Percentiles rank a stretch among this genome's conserved stretches.
phyloP scores from a whole-genome alignment of 2,113 vertebrate genomes.

The Coptodon rendalli region DNA sequence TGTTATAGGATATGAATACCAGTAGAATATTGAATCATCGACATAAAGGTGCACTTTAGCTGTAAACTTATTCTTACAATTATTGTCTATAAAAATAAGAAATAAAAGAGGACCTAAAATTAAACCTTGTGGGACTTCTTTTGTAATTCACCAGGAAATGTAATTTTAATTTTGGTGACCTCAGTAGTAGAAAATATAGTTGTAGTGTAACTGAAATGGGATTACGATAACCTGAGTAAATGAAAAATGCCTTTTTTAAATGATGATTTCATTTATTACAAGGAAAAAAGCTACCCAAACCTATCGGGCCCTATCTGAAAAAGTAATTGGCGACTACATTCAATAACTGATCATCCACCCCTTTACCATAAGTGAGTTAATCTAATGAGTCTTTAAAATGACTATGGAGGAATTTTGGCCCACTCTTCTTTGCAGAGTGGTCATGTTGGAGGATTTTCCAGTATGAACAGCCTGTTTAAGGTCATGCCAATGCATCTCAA shows the following conservation, averaged over 20 bases:
- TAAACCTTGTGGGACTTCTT: neutral
- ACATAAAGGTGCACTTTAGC: neutral
- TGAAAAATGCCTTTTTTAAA: neutral
- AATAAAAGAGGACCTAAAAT: neutral
- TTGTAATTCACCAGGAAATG: neutral
- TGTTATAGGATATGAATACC: neutral
- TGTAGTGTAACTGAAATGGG: neutral
- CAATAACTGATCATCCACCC: neutral
- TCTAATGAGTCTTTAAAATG: neutral
- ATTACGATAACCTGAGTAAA: accelerated
- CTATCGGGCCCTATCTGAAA: neutral
- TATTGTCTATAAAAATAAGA: neutral
- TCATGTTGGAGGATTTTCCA: neutral
- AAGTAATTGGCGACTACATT: neutral
- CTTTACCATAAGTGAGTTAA: neutral
- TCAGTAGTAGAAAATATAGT: neutral
- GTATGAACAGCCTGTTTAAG: neutral
- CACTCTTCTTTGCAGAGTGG: neutral
- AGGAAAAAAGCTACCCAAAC: neutral
- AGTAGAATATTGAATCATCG: neutral
- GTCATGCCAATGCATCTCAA: neutral
- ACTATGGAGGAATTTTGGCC: neutral
- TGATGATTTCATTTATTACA: neutral
- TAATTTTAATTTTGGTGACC: neutral
- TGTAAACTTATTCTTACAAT: neutral